These are phyloP conservation scores for Pagrus major DNA, from an alignment of 2,113 vertebrate species.

Conservation along the genomic window DNA sequence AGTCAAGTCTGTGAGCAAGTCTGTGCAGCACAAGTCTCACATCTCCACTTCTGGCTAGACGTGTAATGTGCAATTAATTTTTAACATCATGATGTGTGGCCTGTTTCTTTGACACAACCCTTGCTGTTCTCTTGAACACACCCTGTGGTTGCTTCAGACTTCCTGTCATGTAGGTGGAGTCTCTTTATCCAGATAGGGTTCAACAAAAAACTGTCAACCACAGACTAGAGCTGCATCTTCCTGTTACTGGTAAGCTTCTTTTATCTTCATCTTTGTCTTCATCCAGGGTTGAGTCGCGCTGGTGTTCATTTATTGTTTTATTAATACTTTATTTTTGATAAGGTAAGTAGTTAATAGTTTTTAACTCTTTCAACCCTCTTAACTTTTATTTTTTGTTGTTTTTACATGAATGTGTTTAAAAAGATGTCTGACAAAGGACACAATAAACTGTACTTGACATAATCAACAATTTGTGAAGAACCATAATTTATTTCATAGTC, in stretches of 20 bases:
- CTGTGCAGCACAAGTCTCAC: background rate
- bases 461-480: background rate
- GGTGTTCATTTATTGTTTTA: too few species aligned
- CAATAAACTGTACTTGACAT: background rate
- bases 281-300: too few species aligned
- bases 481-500: background rate
- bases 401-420: background rate
- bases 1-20: too few species aligned
- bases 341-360: background rate
- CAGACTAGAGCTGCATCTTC: background rate
- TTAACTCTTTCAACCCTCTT: background rate
- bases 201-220: slow-evolving; percentile 6
- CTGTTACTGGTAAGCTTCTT: slow-evolving; percentile 34
- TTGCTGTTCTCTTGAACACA: background rate
- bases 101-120: background rate
- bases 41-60: background rate
- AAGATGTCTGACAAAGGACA: background rate
- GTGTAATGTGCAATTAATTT: background rate
- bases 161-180: slow-evolving; percentile 37
- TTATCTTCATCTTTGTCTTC: too few species aligned
- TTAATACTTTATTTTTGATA: background rate
- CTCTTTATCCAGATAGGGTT: background rate
- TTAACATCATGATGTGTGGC: background rate
- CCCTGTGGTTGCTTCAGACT: too few species aligned
- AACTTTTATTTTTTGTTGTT: background rate